Percentiles rank a stretch among this genome's conserved stretches.
These are phyloP conservation scores for Panurus biarmicus DNA, from an alignment of 2,113 vertebrate species.

Conservation along the genomic window DNA sequence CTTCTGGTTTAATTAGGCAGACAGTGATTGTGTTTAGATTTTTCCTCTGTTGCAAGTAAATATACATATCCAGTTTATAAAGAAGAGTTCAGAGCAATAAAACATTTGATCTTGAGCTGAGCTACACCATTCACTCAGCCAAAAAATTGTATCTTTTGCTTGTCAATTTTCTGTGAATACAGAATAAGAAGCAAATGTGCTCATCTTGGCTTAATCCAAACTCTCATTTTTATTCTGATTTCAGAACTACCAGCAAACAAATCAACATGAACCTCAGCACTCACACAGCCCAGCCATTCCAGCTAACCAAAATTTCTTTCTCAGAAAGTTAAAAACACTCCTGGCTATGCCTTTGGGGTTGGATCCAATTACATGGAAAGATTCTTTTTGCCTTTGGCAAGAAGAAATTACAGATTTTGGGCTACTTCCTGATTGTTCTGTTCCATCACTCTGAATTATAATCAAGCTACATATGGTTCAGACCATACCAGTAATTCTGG, in stretches of 20 bases:
- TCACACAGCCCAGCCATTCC: not conserved
- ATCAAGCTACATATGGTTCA: not conserved
- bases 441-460: not conserved
- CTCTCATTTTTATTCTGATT: not conserved
- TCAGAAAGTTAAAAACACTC: not conserved
- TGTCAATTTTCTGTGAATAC: not conserved
- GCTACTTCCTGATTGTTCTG: not conserved
- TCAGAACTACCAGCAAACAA: not conserved
- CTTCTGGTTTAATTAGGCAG: not conserved
- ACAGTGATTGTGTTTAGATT: not conserved
- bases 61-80: not conserved
- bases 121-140: not conserved
- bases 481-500: not conserved
- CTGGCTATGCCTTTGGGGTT: not conserved
- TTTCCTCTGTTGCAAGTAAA: not conserved
- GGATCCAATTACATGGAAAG: not conserved
- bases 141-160: not conserved
- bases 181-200: not conserved
- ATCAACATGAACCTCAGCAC: not conserved
- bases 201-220: not conserved
- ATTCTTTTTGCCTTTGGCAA: conserved; percentile 4
- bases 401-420: not conserved
- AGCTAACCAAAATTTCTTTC: not conserved
- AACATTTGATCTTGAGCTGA: not conserved
- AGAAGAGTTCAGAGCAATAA: not conserved